These are phyloP conservation scores for Nephrotoma guestfalica DNA, from an alignment of 2,888 invertebrate genomes.

Conservation along the genomic window DNA sequence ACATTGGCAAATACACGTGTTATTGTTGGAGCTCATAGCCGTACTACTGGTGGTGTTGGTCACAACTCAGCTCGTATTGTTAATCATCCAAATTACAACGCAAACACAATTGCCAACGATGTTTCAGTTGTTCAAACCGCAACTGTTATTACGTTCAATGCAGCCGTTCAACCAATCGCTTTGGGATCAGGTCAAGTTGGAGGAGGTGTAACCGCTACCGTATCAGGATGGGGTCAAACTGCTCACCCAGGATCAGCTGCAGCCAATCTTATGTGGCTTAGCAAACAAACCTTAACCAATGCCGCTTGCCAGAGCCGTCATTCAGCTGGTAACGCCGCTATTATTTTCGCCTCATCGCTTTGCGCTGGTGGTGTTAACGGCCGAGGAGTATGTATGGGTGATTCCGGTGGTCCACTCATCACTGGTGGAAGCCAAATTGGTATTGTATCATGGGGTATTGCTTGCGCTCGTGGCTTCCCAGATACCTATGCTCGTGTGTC, in stretches of 20 bases:
- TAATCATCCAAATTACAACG: constrained; percentile 5
- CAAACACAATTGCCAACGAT: constrained; percentile 5
- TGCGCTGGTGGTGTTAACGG: constrained; percentile 6
- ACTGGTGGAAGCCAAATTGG: too few species aligned
- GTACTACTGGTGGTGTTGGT: background rate
- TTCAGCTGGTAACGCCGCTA: background rate
- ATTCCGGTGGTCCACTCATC: constrained; percentile 19
- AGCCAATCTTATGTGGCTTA: background rate
- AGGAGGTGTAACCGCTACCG: background rate
- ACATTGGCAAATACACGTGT: constrained; percentile 3
- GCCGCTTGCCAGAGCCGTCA: background rate
- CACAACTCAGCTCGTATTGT: constrained; percentile 4
- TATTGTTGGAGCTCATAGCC: background rate
- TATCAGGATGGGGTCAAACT: background rate
- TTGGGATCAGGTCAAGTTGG: background rate
- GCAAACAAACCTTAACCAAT: background rate
- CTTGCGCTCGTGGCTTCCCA: constrained; percentile 3
- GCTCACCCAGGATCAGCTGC: background rate
- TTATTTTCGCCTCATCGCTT: too few species aligned
- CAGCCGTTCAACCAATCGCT: background rate
- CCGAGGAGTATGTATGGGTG: constrained; percentile 10
- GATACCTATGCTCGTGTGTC: constrained; percentile 3
- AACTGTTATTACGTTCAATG: background rate
- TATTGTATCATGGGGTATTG: too few species aligned
- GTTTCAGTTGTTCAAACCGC: constrained; percentile 5